These are phyloP conservation scores for Centrocercus urophasianus DNA, from an alignment of 2,113 vertebrate genomes.

Conservation along the genomic window DNA sequence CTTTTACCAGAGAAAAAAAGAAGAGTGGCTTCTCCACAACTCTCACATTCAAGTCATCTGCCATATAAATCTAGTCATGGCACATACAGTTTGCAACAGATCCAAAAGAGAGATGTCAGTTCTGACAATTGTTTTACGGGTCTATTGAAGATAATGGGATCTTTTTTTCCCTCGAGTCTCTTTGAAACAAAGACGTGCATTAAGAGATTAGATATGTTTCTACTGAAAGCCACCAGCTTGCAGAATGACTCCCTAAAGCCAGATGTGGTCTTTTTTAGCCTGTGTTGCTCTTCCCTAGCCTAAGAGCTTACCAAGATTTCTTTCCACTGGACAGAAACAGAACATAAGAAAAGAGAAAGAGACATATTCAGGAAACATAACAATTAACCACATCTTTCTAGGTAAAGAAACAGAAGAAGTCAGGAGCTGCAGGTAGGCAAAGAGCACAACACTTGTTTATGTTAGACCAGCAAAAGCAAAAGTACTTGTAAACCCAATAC, in stretches of 20 bases:
- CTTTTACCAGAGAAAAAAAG: background rate
- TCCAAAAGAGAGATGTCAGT: background rate
- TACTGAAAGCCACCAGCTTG: background rate
- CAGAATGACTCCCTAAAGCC: background rate
- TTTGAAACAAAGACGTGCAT: background rate
- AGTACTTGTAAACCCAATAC: background rate
- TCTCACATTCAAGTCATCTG: background rate
- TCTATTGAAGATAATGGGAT: background rate
- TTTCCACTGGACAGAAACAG: background rate
- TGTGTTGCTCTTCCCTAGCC: background rate
- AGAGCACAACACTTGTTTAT: slow-evolving; percentile 31
- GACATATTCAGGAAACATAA: background rate
- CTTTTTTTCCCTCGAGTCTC: background rate
- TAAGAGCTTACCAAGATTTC: background rate
- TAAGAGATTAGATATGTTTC: background rate
- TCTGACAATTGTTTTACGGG: background rate
- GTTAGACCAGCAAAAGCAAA: slow-evolving; percentile 7
- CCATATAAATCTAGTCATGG: background rate
- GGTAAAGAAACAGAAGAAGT: background rate
- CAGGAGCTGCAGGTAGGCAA: background rate
- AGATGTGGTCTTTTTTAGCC: background rate
- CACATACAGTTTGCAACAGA: background rate
- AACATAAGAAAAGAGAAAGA: background rate
- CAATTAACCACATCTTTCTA: background rate
- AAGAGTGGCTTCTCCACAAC: background rate